phyloP scores from a whole-genome alignment of 2,113 vertebrate genomes.

The Prolemur simus region DNA sequence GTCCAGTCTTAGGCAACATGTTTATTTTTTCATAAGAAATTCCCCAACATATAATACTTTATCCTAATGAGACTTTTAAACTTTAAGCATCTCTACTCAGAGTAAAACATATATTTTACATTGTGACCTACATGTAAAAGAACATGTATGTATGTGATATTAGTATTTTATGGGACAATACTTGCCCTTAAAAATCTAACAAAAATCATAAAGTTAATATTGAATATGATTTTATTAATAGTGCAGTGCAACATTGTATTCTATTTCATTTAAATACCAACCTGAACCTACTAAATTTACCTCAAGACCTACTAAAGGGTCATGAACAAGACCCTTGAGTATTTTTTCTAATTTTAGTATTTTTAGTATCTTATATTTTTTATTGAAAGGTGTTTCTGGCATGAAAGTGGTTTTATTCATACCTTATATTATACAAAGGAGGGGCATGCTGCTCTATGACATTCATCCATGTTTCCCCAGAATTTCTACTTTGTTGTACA shows the following conservation, averaged over 20 bases:
- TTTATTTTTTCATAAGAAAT: not conserved
- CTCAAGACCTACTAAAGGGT: not conserved
- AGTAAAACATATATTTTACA: constrained; percentile 10
- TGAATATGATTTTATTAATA: not conserved
- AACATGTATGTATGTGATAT: not conserved
- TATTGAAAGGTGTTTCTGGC: not conserved
- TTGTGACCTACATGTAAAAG: not conserved
- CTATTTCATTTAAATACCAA: not conserved
- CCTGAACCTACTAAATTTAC: not conserved
- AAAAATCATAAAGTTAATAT: not conserved
- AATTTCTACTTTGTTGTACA: not conserved
- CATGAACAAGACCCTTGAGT: not conserved
- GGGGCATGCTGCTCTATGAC: not conserved
- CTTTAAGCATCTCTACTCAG: not conserved
- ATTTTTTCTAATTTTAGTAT: not conserved
- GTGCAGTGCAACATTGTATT: not conserved
- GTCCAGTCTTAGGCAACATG: not conserved
- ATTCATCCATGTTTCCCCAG: not conserved
- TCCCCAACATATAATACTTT: not conserved
- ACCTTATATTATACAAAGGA: not conserved
- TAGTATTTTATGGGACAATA: not conserved
- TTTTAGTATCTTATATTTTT: not conserved
- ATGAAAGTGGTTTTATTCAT: not conserved
- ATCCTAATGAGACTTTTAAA: not conserved
- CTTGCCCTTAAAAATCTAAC: not conserved